Percentiles rank a stretch among this genome's conserved stretches.
phyloP scores from a whole-genome alignment of 2,888 invertebrate genomes.

The Xanthia togata region DNA sequence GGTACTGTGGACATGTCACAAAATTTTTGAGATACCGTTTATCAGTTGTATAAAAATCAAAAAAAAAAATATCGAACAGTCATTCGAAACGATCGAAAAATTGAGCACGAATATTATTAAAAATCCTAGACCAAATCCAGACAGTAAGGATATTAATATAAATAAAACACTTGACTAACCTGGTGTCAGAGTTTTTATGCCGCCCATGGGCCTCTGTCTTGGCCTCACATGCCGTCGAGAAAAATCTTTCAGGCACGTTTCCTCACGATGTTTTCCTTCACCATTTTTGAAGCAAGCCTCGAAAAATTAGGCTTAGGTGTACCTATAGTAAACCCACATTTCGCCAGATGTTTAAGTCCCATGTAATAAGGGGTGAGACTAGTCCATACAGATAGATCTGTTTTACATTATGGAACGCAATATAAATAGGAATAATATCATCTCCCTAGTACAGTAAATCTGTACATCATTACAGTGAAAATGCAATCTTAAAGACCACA shows the following conservation, averaged over 20 bases:
- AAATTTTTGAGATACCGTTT: constrained; percentile 17
- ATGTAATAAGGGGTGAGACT: not conserved
- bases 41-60: not conserved
- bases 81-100: not conserved
- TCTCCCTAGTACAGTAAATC: too few relatives aligned
- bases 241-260: too few relatives aligned
- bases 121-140: not conserved
- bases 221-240: too few relatives aligned
- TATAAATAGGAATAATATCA: not conserved
- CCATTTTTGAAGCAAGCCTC: too few relatives aligned
- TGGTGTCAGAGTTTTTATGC: too few relatives aligned
- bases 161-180: not conserved
- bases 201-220: too few relatives aligned
- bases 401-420: not conserved
- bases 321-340: not conserved
- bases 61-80: not conserved
- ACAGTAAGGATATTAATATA: not conserved
- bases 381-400: not conserved
- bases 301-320: not conserved
- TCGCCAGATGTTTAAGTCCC: not conserved
- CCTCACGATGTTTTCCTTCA: too few relatives aligned
- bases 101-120: not conserved
- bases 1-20: not conserved
- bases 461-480: constrained; percentile 8
- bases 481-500: constrained; percentile 4